Base-by-base conservation (phyloP, 2,888 invertebrate genomes). In the Altica lythri region DNA sequence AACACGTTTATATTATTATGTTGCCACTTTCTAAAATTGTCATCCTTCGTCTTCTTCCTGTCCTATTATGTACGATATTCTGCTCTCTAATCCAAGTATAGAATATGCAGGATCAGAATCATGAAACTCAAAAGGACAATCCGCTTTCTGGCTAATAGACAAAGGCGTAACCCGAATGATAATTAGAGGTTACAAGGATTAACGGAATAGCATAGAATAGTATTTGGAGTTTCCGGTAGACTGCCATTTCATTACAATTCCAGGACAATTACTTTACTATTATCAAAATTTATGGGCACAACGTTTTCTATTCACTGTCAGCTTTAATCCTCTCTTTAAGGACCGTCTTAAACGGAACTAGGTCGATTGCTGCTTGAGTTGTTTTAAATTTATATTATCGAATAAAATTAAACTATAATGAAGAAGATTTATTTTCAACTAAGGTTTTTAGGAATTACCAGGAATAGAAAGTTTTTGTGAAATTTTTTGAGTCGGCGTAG, bases 101-200 rank as follows among this genome's bases (percentile, higher is more conserved):
- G n/a, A n/a, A n/a, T n/a, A n/a, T n/a, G n/a, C n/a, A n/a, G n/a
- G n/a, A n/a, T n/a, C n/a, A n/a, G 45, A 32, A 19, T 30, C 29
- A 19, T n/a, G 19, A 40, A 57, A 51, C 49, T 57, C 38, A 37
- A 40, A 34, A 29, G 43, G 40, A 27, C 48, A 55, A 55, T 55
- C 43, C 37, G 34, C 53, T 50, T 42, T 38, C 45, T 34, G 44
- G 46, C 12, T 38, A 48, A 52, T 42, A 48, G 47, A 58, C 52
- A 58, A 42, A 54, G 40, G 43, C 46, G 40, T 35, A 52, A 49
- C 46, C 43, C 43, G 55, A 58, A 58, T 55, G 46, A 29, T 53
- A 55, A 59, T 59, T 53, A 55, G 55, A 53, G 53, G 47, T 53
- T 48, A 29, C 18, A 35, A 43, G 27, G 42, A 53, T 34, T 43